These are phyloP conservation scores for Orientallactaga sibirica DNA, from an alignment of 2,797 vertebrate genomes.

Conservation along the genomic window DNA sequence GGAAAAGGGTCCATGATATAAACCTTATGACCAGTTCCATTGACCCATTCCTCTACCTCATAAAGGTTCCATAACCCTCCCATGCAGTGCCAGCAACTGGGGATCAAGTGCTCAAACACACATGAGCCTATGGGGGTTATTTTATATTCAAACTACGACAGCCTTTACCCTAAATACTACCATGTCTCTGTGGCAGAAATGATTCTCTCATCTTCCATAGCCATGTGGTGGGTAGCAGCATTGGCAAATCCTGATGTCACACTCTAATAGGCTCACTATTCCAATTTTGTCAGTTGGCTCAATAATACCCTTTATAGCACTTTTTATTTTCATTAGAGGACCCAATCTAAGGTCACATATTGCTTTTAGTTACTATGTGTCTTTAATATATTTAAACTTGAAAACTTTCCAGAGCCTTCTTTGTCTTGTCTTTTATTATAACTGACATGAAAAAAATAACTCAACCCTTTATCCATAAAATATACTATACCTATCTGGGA, in stretches of 20 bases:
- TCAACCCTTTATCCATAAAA: not conserved
- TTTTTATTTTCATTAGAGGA: not conserved
- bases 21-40: no score
- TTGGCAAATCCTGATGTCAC: not conserved
- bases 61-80: no score
- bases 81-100: no score
- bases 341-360: not conserved
- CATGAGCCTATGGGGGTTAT: no score
- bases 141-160: not conserved
- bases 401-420: not conserved
- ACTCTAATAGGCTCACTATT: not conserved
- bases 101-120: no score
- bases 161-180: not conserved
- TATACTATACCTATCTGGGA: not conserved
- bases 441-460: not conserved
- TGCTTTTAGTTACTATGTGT: not conserved
- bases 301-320: not conserved
- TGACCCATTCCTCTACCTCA: no score
- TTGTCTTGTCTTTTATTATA: not conserved
- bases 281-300: not conserved
- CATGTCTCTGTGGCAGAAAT: not conserved
- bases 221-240: not conserved
- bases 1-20: no score
- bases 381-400: not conserved
- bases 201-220: constrained; percentile 12